phyloP scores from a whole-genome alignment of 2,888 invertebrate species.

The Spisula solida region DNA sequence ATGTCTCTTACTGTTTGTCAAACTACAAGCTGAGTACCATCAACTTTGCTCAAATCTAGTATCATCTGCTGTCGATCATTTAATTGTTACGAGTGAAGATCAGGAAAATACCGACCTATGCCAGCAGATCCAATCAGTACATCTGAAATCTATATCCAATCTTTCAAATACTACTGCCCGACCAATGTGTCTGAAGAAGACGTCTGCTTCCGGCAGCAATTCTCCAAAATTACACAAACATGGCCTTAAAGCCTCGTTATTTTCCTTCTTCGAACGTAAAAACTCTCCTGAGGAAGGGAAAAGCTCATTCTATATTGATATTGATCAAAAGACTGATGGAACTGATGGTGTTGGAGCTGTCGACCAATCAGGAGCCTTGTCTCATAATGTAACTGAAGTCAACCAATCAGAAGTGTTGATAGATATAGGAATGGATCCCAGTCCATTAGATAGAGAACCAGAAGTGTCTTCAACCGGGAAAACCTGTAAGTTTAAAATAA shows the following conservation, averaged over 20 bases:
- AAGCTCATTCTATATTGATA: slow-evolving; percentile 81
- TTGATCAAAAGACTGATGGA: slow-evolving; percentile 57
- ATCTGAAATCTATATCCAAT: slow-evolving; percentile 64
- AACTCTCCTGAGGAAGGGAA: slow-evolving; percentile 77
- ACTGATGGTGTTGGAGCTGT: neutral
- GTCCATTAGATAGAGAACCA: slow-evolving; percentile 30
- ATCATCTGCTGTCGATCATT: slow-evolving; percentile 74
- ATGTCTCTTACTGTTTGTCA: slow-evolving; percentile 78
- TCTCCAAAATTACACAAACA: slow-evolving; percentile 75
- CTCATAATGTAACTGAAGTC: slow-evolving; percentile 44
- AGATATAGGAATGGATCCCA: slow-evolving; percentile 75
- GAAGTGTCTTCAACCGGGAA: neutral
- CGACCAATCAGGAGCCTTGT: slow-evolving; percentile 45
- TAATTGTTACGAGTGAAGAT: slow-evolving; percentile 71
- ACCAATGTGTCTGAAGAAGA: slow-evolving; percentile 51
- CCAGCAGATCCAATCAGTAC: slow-evolving; percentile 74
- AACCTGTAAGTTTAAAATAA: neutral
- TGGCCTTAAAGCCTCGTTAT: slow-evolving; percentile 75
- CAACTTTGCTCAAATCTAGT: slow-evolving; percentile 78
- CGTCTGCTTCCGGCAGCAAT: slow-evolving; percentile 70
- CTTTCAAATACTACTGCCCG: slow-evolving; percentile 65
- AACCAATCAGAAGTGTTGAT: slow-evolving; percentile 73
- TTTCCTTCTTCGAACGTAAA: slow-evolving; percentile 82
- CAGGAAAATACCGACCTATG: slow-evolving; percentile 76
- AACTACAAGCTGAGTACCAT: slow-evolving; percentile 81